Conservation (phyloP, 30 jellyfish, hydroid and myxozoan genomes). For the Catostylus mosaicus region DNA sequence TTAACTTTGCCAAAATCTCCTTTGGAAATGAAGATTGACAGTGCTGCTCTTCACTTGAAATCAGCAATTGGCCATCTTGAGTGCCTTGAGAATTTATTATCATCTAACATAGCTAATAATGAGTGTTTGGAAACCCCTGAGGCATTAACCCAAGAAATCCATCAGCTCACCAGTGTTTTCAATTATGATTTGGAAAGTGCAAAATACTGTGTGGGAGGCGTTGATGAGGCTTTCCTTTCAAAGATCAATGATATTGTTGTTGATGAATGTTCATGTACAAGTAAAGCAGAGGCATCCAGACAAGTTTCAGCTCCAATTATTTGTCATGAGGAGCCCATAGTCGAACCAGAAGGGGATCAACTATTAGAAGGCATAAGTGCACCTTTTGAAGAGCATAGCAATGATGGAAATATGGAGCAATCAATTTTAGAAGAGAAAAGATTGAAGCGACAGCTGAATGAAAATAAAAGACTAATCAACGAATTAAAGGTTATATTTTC, state of each 20-base stretch:
- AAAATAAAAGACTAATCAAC: constrained; percentile 30
- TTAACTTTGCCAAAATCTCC: not conserved
- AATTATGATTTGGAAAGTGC: constrained; percentile 38
- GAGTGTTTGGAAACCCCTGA: not conserved
- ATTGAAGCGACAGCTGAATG: constrained; percentile 36
- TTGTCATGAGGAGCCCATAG: not conserved
- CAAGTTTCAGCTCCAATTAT: not conserved
- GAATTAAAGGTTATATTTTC: constrained; percentile 51
- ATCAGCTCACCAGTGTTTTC: not conserved
- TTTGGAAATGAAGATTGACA: constrained; percentile 21
- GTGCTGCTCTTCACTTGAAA: constrained; percentile 47
- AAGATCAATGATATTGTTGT: not conserved
- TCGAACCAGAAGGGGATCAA: constrained; percentile 47
- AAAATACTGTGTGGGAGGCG: constrained; percentile 15
- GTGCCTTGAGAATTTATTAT: constrained; percentile 5
- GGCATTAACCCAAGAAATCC: not conserved
- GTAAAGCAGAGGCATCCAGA: not conserved
- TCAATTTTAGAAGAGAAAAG: not conserved
- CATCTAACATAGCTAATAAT: not conserved
- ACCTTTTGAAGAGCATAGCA: not conserved
- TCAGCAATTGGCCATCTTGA: constrained; percentile 33
- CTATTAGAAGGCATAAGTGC: constrained; percentile 59
- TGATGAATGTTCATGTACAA: not conserved
- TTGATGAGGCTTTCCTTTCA: not conserved
- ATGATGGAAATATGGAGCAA: not conserved